Conservation (phyloP, 1,140 invertebrate species). For the Micrasema minimum region DNA sequence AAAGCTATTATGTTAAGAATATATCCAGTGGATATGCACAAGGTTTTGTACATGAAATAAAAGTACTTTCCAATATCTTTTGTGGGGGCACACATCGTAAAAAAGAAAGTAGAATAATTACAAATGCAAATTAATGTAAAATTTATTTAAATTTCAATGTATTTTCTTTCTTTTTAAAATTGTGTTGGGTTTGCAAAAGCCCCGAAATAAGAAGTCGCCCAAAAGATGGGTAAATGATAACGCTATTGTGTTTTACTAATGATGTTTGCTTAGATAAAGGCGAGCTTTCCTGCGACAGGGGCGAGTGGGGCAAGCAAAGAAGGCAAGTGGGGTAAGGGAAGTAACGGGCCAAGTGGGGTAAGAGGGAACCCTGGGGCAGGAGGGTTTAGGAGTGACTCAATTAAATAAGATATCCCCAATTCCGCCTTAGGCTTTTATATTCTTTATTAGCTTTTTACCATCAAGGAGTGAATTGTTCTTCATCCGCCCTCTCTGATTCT, state of each 20-base stretch:
- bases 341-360: too few relatives aligned
- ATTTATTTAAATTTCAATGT: too few relatives aligned
- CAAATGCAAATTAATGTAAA: too few relatives aligned
- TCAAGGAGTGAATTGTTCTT: conserved; percentile 44
- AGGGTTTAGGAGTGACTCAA: conserved; percentile 45
- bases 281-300: conserved; percentile 12
- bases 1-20: too few relatives aligned
- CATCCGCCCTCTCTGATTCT: conserved; percentile 25
- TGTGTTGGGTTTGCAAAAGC: conserved; percentile 1
- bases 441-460: conserved; percentile 50
- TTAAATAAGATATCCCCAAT: conserved; percentile 50
- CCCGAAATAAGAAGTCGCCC: conserved; percentile 11
- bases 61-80: too few relatives aligned
- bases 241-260: conserved; percentile 53
- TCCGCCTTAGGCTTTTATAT: conserved; percentile 39
- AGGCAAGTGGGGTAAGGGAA: too few relatives aligned
- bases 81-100: too few relatives aligned
- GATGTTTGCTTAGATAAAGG: conserved; percentile 53
- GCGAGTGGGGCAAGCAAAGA: conserved; percentile 14
- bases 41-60: too few relatives aligned
- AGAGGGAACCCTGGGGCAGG: too few relatives aligned
- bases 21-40: too few relatives aligned
- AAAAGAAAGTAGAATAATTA: too few relatives aligned
- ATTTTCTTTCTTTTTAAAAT: too few relatives aligned
- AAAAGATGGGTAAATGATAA: conserved; percentile 52